A percentile compares a stretch with the other conserved stretches of the same genome.
phyloP scores from a whole-genome alignment of 2,113 vertebrate genomes.

The Rhinoderma darwinii region DNA sequence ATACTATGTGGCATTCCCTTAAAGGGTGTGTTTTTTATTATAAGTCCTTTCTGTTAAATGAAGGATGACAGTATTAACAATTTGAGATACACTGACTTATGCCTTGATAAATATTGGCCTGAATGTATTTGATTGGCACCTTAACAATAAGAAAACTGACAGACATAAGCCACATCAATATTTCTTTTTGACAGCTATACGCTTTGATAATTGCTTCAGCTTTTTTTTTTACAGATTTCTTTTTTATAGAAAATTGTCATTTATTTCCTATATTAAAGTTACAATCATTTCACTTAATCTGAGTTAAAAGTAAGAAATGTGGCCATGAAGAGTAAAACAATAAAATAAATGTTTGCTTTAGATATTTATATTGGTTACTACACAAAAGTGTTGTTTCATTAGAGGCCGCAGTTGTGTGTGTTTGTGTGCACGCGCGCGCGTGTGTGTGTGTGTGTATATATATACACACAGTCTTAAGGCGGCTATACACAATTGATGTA shows the following conservation, averaged over 20 bases:
- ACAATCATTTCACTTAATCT: background rate
- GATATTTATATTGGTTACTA: background rate
- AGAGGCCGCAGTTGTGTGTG: background rate
- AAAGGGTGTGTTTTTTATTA: conserved; percentile 17
- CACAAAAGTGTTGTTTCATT: background rate
- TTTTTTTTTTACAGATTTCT: background rate
- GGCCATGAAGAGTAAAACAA: conserved; percentile 7
- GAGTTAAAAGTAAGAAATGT: background rate
- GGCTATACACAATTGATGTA: too few species aligned
- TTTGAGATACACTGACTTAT: background rate
- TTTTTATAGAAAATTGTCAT: conserved; percentile 30
- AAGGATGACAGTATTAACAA: conserved; percentile 44
- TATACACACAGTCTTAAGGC: background rate
- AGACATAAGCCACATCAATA: background rate
- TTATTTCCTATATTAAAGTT: background rate
- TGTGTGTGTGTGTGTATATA: background rate
- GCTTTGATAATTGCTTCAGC: conserved; percentile 8
- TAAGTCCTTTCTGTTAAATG: conserved; percentile 10
- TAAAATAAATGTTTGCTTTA: conserved; percentile 40
- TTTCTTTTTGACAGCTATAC: background rate
- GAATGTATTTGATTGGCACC: conserved; percentile 51
- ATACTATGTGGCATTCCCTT: background rate
- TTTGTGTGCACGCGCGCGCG: background rate
- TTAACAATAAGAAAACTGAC: conserved; percentile 1
- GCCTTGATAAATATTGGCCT: conserved; percentile 11